phyloP scores from a whole-genome alignment of 2,888 invertebrate species.

The Orchestes rusci region DNA sequence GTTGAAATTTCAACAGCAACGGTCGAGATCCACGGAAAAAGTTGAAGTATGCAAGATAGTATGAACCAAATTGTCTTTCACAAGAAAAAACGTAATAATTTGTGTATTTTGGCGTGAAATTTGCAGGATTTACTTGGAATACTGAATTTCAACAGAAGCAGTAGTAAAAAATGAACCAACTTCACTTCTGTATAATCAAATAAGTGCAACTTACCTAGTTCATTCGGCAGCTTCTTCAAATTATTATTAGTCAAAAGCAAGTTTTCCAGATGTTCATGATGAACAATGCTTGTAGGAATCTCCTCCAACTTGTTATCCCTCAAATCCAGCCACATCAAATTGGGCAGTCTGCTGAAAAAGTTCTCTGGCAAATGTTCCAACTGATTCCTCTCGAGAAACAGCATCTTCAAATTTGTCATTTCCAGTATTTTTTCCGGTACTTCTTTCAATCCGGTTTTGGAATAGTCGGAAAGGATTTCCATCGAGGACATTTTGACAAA shows the following conservation, averaged over 20 bases:
- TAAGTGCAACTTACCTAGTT: constrained; percentile 50
- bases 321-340: constrained; percentile 58
- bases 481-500: constrained; percentile 24
- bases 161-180: not conserved
- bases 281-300: constrained; percentile 51
- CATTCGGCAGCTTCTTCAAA: constrained; percentile 52
- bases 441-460: constrained; percentile 35
- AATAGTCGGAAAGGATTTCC: constrained; percentile 40
- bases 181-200: too few species aligned
- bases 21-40: too few species aligned
- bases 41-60: too few species aligned
- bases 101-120: too few species aligned
- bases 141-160: not conserved
- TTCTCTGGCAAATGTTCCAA: constrained; percentile 50
- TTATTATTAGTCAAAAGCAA: constrained; percentile 57
- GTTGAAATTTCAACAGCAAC: too few species aligned
- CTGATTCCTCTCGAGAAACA: constrained; percentile 52
- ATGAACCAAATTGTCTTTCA: too few species aligned
- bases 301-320: constrained; percentile 52
- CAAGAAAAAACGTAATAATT: too few species aligned
- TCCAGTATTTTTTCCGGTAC: constrained; percentile 36
- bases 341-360: constrained; percentile 50
- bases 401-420: constrained; percentile 43
- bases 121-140: too few species aligned
- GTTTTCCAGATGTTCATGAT: constrained; percentile 54